Evolutionary conservation across 2,113 vertebrate genomes (phyloP).

Genomic region (Anguilla rostrata): DNA sequence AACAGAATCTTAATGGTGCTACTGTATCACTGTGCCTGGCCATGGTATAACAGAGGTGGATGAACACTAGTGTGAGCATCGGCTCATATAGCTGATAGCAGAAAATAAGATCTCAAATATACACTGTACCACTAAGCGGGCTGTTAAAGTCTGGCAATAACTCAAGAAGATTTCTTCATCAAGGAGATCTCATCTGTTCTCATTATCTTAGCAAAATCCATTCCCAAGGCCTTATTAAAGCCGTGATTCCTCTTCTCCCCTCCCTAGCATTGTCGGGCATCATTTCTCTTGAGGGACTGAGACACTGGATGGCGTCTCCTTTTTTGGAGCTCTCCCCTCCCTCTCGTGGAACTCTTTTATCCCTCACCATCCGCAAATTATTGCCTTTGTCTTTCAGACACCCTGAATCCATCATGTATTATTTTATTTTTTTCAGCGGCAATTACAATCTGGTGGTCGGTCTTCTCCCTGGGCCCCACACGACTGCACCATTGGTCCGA

Average conservation of each 20-base stretch:
- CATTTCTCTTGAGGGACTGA: background rate
- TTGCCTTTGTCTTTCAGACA: background rate
- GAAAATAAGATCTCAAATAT: background rate
- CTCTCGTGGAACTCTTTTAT: background rate
- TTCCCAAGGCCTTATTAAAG: background rate
- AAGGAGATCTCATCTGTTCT: background rate
- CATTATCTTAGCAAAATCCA: background rate
- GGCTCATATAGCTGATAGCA: too few species aligned
- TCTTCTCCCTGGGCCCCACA: background rate
- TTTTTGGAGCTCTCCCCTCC: background rate
- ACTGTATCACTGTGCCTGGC: background rate
- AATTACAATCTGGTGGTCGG: background rate
- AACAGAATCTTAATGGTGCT: background rate
- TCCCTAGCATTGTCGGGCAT: background rate
- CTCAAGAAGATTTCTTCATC: background rate
- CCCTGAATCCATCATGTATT: background rate
- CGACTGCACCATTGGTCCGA: background rate
- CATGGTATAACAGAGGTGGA: background rate
- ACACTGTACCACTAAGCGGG: background rate
- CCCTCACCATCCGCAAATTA: background rate
- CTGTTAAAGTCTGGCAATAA: background rate
- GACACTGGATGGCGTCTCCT: background rate
- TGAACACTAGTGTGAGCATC: background rate
- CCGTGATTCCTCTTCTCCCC: background rate
- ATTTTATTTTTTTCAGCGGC: background rate